Evolutionary conservation across 1,140 invertebrate genomes (phyloP).

Genomic region (Cheumatopsyche charites): DNA sequence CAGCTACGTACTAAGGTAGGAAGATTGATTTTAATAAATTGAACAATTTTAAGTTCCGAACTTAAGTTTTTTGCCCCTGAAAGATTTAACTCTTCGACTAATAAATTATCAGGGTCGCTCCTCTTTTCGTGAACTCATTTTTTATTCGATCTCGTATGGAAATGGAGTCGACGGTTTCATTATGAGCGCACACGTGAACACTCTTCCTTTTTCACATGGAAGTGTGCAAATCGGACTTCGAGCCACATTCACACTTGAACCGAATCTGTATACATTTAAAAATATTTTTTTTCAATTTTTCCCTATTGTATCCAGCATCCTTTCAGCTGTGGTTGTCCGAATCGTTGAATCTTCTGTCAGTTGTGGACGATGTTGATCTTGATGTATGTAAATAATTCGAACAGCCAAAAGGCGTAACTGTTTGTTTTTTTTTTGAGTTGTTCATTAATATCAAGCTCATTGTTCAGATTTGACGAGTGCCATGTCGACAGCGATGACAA

Average conservation of each 20-base stretch:
- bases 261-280: no score
- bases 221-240: background rate
- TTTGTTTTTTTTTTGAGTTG: slow-evolving; percentile 31
- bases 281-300: no score
- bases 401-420: slow-evolving; percentile 48
- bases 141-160: slow-evolving; percentile 40
- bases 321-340: background rate
- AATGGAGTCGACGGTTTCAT: slow-evolving; percentile 35
- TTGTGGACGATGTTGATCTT: slow-evolving; percentile 12
- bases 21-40: no score
- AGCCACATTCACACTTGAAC: background rate
- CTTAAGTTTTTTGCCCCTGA: background rate
- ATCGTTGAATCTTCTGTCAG: slow-evolving; percentile 9
- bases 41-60: background rate
- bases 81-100: slow-evolving; percentile 21
- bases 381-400: slow-evolving; percentile 33
- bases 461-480: slow-evolving; percentile 35
- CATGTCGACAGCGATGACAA: slow-evolving; percentile 40
- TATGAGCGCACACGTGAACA: background rate
- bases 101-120: slow-evolving; percentile 40
- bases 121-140: slow-evolving; percentile 41
- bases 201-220: background rate
- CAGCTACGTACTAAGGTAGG: background rate
- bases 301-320: background rate
- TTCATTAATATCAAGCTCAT: slow-evolving; percentile 3